A percentile compares a stretch with the other conserved stretches of the same genome.
Conservation (phyloP, 2,113 vertebrate species). For the Panthera uncia region DNA sequence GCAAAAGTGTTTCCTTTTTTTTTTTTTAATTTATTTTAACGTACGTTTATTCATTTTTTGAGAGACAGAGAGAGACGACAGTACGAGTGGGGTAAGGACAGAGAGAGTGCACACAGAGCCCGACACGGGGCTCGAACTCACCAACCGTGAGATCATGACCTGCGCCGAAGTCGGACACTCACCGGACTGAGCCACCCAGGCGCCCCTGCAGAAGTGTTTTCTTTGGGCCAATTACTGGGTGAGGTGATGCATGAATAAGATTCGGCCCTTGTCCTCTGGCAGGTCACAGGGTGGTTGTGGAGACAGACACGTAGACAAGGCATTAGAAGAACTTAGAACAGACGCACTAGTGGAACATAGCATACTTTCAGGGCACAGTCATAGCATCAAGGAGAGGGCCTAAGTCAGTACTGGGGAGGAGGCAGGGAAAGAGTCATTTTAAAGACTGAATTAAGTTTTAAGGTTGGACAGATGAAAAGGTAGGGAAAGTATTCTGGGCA, state of each 20-base stretch:
- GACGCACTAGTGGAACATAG: fast-evolving
- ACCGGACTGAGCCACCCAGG: too few species aligned
- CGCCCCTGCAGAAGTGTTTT: neutral
- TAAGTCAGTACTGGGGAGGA: too few species aligned
- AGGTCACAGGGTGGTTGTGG: neutral
- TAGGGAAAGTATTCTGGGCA: neutral
- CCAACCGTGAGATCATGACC: too few species aligned
- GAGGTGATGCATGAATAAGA: neutral
- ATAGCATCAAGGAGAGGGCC: neutral
- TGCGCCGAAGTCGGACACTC: too few species aligned
- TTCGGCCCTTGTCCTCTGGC: neutral
- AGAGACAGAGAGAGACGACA: too few species aligned
- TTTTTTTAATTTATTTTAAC: neutral
- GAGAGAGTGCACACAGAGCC: too few species aligned
- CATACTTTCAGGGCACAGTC: neutral
- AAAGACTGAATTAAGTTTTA: neutral
- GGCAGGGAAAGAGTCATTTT: neutral
- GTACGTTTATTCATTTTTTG: too few species aligned
- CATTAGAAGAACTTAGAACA: neutral
- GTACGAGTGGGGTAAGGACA: too few species aligned
- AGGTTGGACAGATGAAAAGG: neutral
- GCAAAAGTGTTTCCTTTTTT: neutral
- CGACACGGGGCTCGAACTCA: too few species aligned
- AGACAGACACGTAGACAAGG: neutral
- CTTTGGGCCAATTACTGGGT: neutral